Base-by-base conservation (phyloP, 2,888 invertebrate genomes). In the Netelia melanura region DNA sequence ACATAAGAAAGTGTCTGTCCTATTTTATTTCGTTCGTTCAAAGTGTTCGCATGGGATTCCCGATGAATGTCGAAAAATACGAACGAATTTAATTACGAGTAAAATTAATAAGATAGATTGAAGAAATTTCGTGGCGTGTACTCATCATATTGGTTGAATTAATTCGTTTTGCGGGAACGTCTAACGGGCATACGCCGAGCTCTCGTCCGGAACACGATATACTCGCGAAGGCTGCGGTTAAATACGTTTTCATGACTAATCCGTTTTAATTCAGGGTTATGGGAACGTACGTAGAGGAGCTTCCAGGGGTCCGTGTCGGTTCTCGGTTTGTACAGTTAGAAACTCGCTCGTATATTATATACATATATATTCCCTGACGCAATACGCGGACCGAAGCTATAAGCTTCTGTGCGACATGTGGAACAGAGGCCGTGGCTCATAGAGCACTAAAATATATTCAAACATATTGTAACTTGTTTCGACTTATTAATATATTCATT, bases 191-290 rank as follows among this genome's bases (percentile, higher is more conserved):
- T 56, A 43, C 23, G 72, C 54, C 62, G 48, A 48, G 30, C 21
- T 56, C 70, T 72, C 54, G 68, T 77, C 71, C 74, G 82, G 61
- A 87, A 87, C 76, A 21, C 62, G 83, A 87, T 82, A 79, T 77
- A 75, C 72, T 76, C 21, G 83, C 64, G 83, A 84, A 87, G 86
- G 86, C 81, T 85, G 72, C 72, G 79, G 80, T 81, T 85, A 82
- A 86, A 85, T 86, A 75, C 74, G 77, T 84, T 85, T 86, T 82
- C 87, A 86, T 86, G 87, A 85, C 85, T 88, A 87, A 88, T 87
- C 81, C 83, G 54, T 85, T 87, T 86, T 91, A 91, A 91, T 91
- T 91, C 91, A 91, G 88, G 91, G 91, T 90, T 89, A 90, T 91
- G 91, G 82, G 91, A 88, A 85, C 79, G 79, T 85, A 84, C 87